Evolutionary conservation across 2,797 vertebrate genomes (phyloP), one percentile per base, ranked within the genome.

Genomic region (Hoplostethus mediterraneus): DNA sequence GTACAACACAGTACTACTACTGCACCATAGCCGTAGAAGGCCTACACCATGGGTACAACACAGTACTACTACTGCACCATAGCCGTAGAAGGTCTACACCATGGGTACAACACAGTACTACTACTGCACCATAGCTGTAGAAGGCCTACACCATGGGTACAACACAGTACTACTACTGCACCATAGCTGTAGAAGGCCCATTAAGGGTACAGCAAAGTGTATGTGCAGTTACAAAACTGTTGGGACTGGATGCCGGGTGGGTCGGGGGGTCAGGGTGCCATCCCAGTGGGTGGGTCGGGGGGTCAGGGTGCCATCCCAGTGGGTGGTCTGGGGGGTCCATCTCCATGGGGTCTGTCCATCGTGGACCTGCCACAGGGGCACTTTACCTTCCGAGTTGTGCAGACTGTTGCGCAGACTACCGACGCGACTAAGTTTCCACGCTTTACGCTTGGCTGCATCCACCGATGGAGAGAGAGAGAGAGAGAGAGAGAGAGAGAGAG

Each of bases 391-490:
- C 10, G 95, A 93, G 95, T 95, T 94, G 93, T 95, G 95, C 91
- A 93, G 95, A 93, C 95, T 94, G 94, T 90, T 96, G 95, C 96
- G 95, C 93, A 97, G 96, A 91, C 96, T 97, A 96, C 94, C 93
- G 87, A 97, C 96, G 89, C 95, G 96, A 89, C 95, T 97, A 93
- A 97, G 95, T 94, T 96, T 97, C 97, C 97, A 97, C 63, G 94
- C 96, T 96, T 90, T 97, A 95, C 94, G 96, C 90, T 96, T 97
- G 94, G 95, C 96, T 97, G 96, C 95, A 53, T 96, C 95, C 95
- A 51, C 66, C 67, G 73, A 72, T 90, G 92, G 95, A 94, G 38
- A 40, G 56, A 69, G 73, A 71, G 42, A 75, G 5, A 61, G 67
- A 92, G 91, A 80, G 79, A 82, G 38, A 40, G 56, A 69, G 73